A percentile compares a stretch with the other conserved stretches of the same genome.
phyloP scores from a whole-genome alignment of 2,113 vertebrate species.

The Vidua macroura region DNA sequence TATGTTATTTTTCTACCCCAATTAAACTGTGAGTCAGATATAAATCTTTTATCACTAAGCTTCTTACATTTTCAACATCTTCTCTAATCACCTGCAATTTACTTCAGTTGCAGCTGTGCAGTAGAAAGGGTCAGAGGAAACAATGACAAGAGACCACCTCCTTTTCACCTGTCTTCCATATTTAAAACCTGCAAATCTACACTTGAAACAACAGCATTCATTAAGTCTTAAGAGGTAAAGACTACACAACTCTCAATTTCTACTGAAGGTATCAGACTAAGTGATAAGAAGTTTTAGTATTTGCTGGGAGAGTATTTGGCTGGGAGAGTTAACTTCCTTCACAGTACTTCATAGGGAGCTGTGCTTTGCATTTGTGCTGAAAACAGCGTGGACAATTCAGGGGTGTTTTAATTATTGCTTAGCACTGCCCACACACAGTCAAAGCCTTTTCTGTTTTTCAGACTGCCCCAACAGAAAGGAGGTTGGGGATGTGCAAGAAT shows the following conservation, averaged over 20 bases:
- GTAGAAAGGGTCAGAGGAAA: background rate
- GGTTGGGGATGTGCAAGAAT: background rate
- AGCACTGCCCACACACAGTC: background rate
- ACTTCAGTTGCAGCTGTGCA: background rate
- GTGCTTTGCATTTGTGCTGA: background rate
- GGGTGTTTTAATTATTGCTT: background rate
- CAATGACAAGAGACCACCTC: background rate
- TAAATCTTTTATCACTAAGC: background rate
- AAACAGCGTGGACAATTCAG: background rate
- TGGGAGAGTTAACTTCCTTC: background rate
- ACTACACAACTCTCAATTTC: background rate
- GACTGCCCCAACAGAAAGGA: background rate
- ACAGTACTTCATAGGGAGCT: background rate
- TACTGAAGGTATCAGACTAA: background rate
- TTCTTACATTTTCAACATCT: background rate
- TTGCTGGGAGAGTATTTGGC: background rate
- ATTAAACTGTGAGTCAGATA: background rate
- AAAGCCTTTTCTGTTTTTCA: background rate
- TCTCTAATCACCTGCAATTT: constrained; percentile 22
- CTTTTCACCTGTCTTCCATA: background rate
- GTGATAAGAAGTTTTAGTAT: background rate
- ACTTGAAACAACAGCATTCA: background rate
- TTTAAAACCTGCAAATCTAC: background rate
- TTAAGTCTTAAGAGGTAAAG: background rate
- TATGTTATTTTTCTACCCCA: background rate